Conservation (phyloP, 2,888 invertebrate species). For the Zhengitettix transpicula region DNA sequence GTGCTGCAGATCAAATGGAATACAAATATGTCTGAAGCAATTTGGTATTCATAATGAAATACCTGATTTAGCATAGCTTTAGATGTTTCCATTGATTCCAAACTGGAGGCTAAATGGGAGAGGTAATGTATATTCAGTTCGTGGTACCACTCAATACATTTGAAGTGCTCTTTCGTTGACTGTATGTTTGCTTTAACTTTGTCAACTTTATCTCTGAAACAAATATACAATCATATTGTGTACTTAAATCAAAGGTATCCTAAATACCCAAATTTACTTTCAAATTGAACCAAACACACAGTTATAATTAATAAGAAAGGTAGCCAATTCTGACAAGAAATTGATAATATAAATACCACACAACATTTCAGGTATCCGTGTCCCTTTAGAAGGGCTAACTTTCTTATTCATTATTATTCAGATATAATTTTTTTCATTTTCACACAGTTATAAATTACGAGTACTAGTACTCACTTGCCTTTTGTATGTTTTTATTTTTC, state of each 20-base stretch:
- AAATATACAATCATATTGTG: not conserved
- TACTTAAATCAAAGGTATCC: no score
- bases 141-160: conserved; percentile 76
- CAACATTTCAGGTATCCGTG: no score
- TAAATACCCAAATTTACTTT: no score
- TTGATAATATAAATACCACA: no score
- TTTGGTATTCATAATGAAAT: conserved; percentile 53
- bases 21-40: no score
- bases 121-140: conserved; percentile 86
- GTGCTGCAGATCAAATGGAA: no score
- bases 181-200: no score
- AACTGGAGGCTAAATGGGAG: conserved; percentile 76
- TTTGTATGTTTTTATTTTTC: conserved; percentile 97
- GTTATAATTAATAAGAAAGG: no score
- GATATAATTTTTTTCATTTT: no score
- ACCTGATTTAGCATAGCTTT: conserved; percentile 87
- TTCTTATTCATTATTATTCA: no score
- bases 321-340: no score
- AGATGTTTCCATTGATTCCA: conserved; percentile 92
- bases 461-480: conserved; percentile 53
- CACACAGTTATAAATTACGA: not conserved
- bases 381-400: no score
- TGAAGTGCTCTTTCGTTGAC: conserved; percentile 85
- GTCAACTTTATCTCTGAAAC: conserved; percentile 71
- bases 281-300: not conserved